These are phyloP conservation scores for Drosophila ochracea DNA, from an alignment of 2,888 invertebrate species.

Conservation along the genomic window DNA sequence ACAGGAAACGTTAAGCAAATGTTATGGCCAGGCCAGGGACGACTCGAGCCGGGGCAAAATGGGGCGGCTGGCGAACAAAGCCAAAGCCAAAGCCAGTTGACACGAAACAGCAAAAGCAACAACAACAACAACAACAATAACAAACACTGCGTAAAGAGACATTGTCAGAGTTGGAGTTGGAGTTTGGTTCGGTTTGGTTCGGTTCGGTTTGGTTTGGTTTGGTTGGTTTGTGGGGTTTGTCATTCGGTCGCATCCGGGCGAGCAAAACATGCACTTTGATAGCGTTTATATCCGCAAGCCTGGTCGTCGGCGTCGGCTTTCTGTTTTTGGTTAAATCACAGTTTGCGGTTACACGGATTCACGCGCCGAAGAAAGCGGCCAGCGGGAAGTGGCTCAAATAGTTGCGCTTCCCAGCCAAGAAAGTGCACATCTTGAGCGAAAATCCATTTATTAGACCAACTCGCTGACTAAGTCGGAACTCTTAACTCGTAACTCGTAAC, in stretches of 20 bases:
- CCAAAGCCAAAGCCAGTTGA: slow-evolving; percentile 67
- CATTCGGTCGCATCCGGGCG: slow-evolving; percentile 17
- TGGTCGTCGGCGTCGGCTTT: slow-evolving; percentile 42
- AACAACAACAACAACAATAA: slow-evolving; percentile 36
- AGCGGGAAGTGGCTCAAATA: slow-evolving; percentile 66
- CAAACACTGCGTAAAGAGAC: slow-evolving; percentile 66
- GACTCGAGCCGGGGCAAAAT: slow-evolving; percentile 51
- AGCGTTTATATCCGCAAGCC: slow-evolving; percentile 78
- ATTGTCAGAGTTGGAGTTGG: slow-evolving; percentile 55
- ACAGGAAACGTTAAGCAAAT: slow-evolving; percentile 77
- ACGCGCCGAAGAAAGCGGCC: slow-evolving; percentile 75
- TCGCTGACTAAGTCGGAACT: slow-evolving; percentile 2
- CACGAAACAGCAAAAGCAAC: slow-evolving; percentile 64
- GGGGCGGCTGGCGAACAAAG: slow-evolving; percentile 73
- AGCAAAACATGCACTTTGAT: slow-evolving; percentile 62
- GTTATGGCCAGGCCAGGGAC: slow-evolving; percentile 63
- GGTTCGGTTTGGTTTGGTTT: slow-evolving; percentile 24
- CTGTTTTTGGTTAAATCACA: slow-evolving; percentile 77
- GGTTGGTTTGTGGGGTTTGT: slow-evolving; percentile 2
- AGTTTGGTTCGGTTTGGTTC: slow-evolving; percentile 46
- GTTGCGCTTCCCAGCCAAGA: slow-evolving; percentile 37
- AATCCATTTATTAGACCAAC: slow-evolving; percentile 32
- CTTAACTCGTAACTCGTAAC: not conserved
- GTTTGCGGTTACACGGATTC: slow-evolving; percentile 79
- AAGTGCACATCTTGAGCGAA: slow-evolving; percentile 39